Percentiles rank a stretch among this genome's conserved stretches.
Conservation (phyloP, 2,113 vertebrate species). For the Oncorhynchus mykiss region DNA sequence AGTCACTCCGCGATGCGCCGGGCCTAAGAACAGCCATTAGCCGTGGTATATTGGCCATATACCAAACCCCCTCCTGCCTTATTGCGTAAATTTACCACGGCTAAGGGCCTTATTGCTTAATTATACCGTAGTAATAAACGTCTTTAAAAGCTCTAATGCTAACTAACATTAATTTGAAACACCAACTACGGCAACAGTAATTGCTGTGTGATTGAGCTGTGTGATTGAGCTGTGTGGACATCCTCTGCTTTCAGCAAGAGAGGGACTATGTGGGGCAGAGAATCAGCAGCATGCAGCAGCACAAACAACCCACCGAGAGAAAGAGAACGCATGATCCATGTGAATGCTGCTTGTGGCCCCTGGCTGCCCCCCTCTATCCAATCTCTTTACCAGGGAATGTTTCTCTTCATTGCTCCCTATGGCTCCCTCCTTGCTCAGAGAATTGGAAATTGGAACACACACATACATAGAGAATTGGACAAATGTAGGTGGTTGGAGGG, state of each 20-base stretch:
- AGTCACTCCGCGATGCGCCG: too few species aligned
- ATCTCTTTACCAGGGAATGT: constrained; percentile 25
- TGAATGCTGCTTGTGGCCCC: constrained; percentile 16
- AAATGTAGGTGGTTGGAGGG: constrained; percentile 1
- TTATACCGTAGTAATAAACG: too few species aligned
- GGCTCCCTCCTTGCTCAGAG: constrained; percentile 27
- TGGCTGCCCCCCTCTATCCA: constrained; percentile 25
- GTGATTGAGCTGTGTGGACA: too few species aligned
- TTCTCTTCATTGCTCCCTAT: constrained; percentile 38
- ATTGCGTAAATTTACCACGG: too few species aligned
- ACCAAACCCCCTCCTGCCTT: too few species aligned
- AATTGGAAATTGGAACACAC: constrained; percentile 23
- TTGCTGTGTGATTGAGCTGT: too few species aligned
- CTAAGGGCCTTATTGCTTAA: too few species aligned
- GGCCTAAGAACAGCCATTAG: too few species aligned
- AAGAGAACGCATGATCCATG: background rate
- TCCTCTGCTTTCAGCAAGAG: background rate
- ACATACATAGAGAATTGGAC: background rate
- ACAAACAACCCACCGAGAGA: background rate
- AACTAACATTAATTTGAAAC: too few species aligned
- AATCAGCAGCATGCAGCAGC: background rate
- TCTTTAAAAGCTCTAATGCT: too few species aligned
- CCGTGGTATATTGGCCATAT: too few species aligned
- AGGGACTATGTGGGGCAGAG: background rate
- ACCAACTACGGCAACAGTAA: too few species aligned